Conservation (phyloP, 1,140 invertebrate species). For the Drosophila kurseongensis region DNA sequence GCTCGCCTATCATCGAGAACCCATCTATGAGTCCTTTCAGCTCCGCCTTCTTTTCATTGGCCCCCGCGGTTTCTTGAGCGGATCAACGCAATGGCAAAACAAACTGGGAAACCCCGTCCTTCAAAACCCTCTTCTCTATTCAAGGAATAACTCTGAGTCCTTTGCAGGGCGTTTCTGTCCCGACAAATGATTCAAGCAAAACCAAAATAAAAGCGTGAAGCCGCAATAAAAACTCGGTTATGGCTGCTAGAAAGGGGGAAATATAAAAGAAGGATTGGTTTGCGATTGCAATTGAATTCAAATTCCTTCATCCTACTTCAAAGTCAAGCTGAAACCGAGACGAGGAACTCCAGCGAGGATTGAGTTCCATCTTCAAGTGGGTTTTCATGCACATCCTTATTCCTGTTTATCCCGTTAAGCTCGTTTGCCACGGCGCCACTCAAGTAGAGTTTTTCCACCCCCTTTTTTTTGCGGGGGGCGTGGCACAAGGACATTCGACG, state of each 20-base stretch:
- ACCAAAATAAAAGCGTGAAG: conserved; percentile 33
- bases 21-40: conserved; percentile 33
- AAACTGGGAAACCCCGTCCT: conserved; percentile 30
- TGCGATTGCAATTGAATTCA: conserved; percentile 74
- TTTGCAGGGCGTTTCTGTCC: conserved; percentile 13
- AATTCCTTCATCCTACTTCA: conserved; percentile 68
- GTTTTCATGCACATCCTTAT: conserved; percentile 29
- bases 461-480: not conserved
- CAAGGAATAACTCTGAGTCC: conserved; percentile 60
- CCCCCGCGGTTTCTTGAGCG: conserved; percentile 47
- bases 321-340: conserved; percentile 70
- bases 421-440: conserved; percentile 46
- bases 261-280: conserved; percentile 34
- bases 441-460: conserved; percentile 16
- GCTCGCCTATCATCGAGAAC: conserved; percentile 38
- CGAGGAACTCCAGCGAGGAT: conserved; percentile 29
- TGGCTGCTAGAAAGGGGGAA: conserved; percentile 3
- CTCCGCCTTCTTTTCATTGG: conserved; percentile 16
- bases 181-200: conserved; percentile 31
- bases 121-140: not conserved
- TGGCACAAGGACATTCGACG: conserved; percentile 26
- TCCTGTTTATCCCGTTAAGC: conserved; percentile 55
- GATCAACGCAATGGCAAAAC: conserved; percentile 55
- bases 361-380: conserved; percentile 35
- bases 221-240: conserved; percentile 65